These are phyloP conservation scores for Helicoverpa zea DNA, from an alignment of 1,140 invertebrate genomes.

Conservation along the genomic window DNA sequence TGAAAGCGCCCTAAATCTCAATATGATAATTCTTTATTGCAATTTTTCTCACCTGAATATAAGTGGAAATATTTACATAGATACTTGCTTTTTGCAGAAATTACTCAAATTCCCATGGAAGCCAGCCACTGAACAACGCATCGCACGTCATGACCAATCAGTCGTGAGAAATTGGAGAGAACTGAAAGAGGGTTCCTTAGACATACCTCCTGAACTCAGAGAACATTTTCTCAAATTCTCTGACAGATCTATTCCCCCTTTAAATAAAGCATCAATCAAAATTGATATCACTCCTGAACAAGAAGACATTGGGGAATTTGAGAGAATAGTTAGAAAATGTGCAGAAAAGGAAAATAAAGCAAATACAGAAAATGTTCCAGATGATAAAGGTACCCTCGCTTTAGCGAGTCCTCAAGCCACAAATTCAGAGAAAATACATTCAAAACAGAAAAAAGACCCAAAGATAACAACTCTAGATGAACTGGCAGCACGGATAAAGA, in stretches of 20 bases:
- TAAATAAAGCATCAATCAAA: slow-evolving; percentile 76
- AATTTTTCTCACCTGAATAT: neutral
- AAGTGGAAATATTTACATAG: slow-evolving; percentile 4
- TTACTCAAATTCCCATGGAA: slow-evolving; percentile 89
- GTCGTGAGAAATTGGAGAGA: slow-evolving; percentile 90
- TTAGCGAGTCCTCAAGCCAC: slow-evolving; percentile 41
- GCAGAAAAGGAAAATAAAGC: slow-evolving; percentile 57
- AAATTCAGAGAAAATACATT: slow-evolving; percentile 56
- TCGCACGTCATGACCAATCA: slow-evolving; percentile 88
- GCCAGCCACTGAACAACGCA: slow-evolving; percentile 86
- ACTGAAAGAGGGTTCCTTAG: slow-evolving; percentile 86
- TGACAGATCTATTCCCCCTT: slow-evolving; percentile 84
- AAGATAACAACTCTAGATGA: slow-evolving; percentile 75
- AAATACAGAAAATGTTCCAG: slow-evolving; percentile 47
- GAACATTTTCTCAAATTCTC: slow-evolving; percentile 90
- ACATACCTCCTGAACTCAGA: slow-evolving; percentile 83
- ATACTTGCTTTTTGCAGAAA: slow-evolving; percentile 83
- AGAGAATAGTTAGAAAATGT: slow-evolving; percentile 76
- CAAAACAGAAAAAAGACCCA: slow-evolving; percentile 57
- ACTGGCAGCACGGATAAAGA: slow-evolving; percentile 73
- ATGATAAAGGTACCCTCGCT: slow-evolving; percentile 42
- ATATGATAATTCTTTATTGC: neutral
- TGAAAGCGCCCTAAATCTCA: too few relatives aligned
- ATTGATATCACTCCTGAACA: slow-evolving; percentile 69
- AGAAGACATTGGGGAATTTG: slow-evolving; percentile 80